These are phyloP conservation scores for Lethenteron reissneri DNA, from an alignment of 2,113 vertebrate species.

Conservation along the genomic window DNA sequence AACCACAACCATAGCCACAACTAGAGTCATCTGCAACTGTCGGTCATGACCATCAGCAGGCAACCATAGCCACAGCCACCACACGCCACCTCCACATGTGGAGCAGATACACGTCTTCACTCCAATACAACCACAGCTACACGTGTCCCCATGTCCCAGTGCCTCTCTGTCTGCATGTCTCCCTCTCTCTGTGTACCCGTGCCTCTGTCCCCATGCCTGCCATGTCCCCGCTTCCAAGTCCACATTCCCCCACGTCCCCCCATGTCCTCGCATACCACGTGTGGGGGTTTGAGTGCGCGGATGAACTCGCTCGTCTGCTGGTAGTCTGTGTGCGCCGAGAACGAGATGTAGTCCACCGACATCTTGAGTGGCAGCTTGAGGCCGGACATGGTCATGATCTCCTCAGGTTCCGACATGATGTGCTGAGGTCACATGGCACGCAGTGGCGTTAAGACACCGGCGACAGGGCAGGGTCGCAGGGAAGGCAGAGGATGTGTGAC, in stretches of 20 bases:
- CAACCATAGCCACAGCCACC: background rate
- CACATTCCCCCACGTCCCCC: no score
- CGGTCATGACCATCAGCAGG: background rate
- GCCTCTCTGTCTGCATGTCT: no score
- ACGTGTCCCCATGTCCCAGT: no score
- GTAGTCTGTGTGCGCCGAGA: constrained; percentile 95
- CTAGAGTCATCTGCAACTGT: background rate
- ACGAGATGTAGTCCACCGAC: constrained; percentile 98
- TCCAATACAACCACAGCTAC: no score
- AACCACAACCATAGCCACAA: no score
- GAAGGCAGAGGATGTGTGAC: no score
- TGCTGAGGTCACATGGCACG: constrained; percentile 29
- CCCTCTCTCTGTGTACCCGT: no score
- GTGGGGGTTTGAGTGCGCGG: constrained; percentile 78
- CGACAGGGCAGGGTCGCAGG: background rate
- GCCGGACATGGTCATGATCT: constrained; percentile 94
- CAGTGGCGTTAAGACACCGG: background rate
- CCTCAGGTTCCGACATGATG: constrained; percentile 97
- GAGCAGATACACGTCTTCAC: no score
- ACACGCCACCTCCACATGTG: background rate
- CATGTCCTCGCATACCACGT: constrained; percentile 41
- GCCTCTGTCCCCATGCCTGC: no score
- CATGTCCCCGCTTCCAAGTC: no score
- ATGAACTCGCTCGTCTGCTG: constrained; percentile 99
- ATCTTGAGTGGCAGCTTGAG: constrained; percentile 96